These are phyloP conservation scores for Lophura nycthemera DNA, from an alignment of 2,113 vertebrate genomes.

Conservation along the genomic window DNA sequence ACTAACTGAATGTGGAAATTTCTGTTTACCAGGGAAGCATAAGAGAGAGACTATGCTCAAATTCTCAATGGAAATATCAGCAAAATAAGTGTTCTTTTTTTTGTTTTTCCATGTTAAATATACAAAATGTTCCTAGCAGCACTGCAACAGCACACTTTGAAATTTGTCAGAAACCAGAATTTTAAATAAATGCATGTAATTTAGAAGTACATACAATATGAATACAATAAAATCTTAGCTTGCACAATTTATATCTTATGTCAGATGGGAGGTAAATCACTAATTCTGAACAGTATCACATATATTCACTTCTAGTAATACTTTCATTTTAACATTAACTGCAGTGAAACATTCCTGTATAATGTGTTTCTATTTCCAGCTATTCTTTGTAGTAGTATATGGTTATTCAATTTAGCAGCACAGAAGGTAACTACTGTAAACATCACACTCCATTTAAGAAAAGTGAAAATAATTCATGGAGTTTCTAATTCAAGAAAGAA, in stretches of 20 bases:
- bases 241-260: neutral
- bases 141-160: neutral
- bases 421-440: constrained; percentile 53
- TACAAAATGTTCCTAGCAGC: neutral
- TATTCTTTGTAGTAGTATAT: constrained; percentile 23
- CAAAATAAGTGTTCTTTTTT: neutral
- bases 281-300: neutral
- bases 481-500: constrained; percentile 2
- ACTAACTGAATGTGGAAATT: accelerated
- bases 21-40: neutral
- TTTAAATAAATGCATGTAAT: neutral
- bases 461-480: constrained; percentile 33
- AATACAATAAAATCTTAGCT: neutral
- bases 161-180: neutral
- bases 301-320: neutral
- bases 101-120: neutral
- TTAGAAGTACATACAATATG: neutral
- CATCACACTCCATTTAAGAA: constrained; percentile 35
- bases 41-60: neutral
- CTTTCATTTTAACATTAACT: neutral
- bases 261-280: neutral
- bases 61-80: neutral
- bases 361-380: constrained; percentile 20
- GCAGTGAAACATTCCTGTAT: neutral
- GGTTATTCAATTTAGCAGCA: neutral